Percentiles rank a stretch among this genome's conserved stretches.
These are phyloP conservation scores for Teleopsis dalmanni DNA, from an alignment of 1,140 invertebrate genomes.

Conservation along the genomic window DNA sequence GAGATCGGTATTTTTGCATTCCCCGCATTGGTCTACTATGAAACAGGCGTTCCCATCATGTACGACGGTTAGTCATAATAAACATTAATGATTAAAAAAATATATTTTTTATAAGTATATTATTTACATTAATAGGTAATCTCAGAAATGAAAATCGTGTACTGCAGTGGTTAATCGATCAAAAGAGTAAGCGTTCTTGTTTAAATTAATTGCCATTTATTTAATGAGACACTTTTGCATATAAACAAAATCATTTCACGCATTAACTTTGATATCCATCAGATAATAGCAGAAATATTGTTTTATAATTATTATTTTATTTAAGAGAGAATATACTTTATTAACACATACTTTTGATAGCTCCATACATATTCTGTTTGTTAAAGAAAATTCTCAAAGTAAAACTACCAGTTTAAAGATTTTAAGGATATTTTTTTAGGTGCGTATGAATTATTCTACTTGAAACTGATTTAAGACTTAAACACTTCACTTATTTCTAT, in stretches of 20 bases:
- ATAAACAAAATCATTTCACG: too few relatives aligned
- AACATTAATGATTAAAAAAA: too few relatives aligned
- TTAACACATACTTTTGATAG: conserved; percentile 7
- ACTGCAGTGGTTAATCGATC: conserved; percentile 88
- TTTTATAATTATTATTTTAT: too few relatives aligned
- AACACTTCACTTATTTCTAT: not conserved
- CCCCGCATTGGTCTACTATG: conserved; percentile 83
- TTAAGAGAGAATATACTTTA: conserved; percentile 6
- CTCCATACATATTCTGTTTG: conserved; percentile 9
- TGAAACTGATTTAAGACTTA: too few relatives aligned
- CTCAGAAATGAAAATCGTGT: conserved; percentile 91
- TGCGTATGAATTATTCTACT: not conserved
- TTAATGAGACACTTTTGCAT: too few relatives aligned
- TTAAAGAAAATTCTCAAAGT: conserved; percentile 8
- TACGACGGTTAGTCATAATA: conserved; percentile 75
- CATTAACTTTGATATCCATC: too few relatives aligned
- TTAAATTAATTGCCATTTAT: conserved; percentile 6
- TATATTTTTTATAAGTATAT: too few relatives aligned
- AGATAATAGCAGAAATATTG: too few relatives aligned
- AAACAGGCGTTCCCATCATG: conserved; percentile 87
- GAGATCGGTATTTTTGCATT: conserved; percentile 88
- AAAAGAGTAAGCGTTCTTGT: conserved; percentile 75
- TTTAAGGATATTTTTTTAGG: not conserved
- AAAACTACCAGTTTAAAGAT: conserved; percentile 5
- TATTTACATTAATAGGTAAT: conserved; percentile 68